These are phyloP conservation scores for Epinotia nisella DNA, from an alignment of 2,888 invertebrate genomes.

Conservation along the genomic window DNA sequence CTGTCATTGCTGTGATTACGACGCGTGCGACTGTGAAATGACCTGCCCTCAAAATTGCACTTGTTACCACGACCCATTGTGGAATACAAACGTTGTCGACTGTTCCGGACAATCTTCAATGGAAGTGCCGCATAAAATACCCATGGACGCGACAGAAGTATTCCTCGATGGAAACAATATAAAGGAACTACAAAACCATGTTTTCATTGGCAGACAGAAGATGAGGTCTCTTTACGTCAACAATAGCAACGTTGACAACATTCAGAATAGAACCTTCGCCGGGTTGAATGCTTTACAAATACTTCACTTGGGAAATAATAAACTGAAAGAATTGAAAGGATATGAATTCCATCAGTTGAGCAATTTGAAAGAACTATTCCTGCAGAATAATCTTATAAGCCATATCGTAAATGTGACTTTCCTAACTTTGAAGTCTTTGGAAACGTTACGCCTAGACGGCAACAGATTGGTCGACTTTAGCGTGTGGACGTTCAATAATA, in stretches of 20 bases:
- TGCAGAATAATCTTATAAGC: slow-evolving; percentile 93
- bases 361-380: slow-evolving; percentile 91
- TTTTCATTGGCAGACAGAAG: slow-evolving; percentile 95
- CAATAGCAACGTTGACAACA: slow-evolving; percentile 91
- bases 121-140: slow-evolving; percentile 93
- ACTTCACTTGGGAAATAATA: slow-evolving; percentile 94
- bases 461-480: slow-evolving; percentile 92
- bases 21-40: slow-evolving; percentile 98
- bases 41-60: slow-evolving; percentile 97
- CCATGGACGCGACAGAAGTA: slow-evolving; percentile 97
- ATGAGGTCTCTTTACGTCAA: slow-evolving; percentile 94
- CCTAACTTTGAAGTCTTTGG: slow-evolving; percentile 89
- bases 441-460: slow-evolving; percentile 92
- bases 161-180: slow-evolving; percentile 96
- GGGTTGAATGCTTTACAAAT: slow-evolving; percentile 91
- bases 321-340: slow-evolving; percentile 90
- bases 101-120: slow-evolving; percentile 92
- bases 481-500: slow-evolving; percentile 89
- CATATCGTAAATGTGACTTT: slow-evolving; percentile 93
- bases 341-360: slow-evolving; percentile 93
- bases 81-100: slow-evolving; percentile 96
- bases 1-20: slow-evolving; percentile 98
- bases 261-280: slow-evolving; percentile 96
- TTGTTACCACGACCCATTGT: slow-evolving; percentile 97
- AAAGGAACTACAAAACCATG: slow-evolving; percentile 92